phyloP scores from a whole-genome alignment of 2,888 invertebrate species.

The Chrysolina oricalcia region DNA sequence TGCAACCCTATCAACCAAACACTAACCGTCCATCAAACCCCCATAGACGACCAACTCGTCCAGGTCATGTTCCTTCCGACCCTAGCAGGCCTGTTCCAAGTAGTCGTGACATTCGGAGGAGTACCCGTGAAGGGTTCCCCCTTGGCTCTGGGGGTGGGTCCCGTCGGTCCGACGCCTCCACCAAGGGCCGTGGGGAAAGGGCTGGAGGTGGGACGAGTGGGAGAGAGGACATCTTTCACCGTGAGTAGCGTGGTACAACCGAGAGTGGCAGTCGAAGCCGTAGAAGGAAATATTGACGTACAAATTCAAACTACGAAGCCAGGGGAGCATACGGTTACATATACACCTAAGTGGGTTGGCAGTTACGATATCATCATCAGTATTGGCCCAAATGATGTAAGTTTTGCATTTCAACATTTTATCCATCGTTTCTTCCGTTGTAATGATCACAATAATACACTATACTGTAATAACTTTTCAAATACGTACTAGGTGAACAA shows the following conservation, averaged over 20 bases:
- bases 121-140: slow-evolving; percentile 75
- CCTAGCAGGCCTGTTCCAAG: slow-evolving; percentile 84
- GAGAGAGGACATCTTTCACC: slow-evolving; percentile 82
- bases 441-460: too few species aligned
- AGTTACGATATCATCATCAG: slow-evolving; percentile 90
- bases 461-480: too few species aligned
- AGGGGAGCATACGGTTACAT: slow-evolving; percentile 91
- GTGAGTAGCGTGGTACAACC: slow-evolving; percentile 78
- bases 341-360: slow-evolving; percentile 93
- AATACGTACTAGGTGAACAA: too few species aligned
- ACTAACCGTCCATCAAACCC: slow-evolving; percentile 84
- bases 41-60: slow-evolving; percentile 80
- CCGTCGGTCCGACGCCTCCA: slow-evolving; percentile 75
- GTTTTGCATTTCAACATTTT: slow-evolving; percentile 41
- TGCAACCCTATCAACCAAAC: slow-evolving; percentile 90
- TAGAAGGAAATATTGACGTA: slow-evolving; percentile 76
- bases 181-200: slow-evolving; percentile 80
- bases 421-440: too few species aligned
- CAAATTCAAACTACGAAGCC: slow-evolving; percentile 73
- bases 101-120: slow-evolving; percentile 82
- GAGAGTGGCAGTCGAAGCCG: slow-evolving; percentile 76
- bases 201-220: slow-evolving; percentile 80
- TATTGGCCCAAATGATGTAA: slow-evolving; percentile 70
- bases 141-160: slow-evolving; percentile 77
- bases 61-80: slow-evolving; percentile 90